Percentiles rank a stretch among this genome's conserved stretches.
Evolutionary conservation across 1,140 invertebrate genomes (phyloP).

Genomic region (Drosophila nannoptera): DNA sequence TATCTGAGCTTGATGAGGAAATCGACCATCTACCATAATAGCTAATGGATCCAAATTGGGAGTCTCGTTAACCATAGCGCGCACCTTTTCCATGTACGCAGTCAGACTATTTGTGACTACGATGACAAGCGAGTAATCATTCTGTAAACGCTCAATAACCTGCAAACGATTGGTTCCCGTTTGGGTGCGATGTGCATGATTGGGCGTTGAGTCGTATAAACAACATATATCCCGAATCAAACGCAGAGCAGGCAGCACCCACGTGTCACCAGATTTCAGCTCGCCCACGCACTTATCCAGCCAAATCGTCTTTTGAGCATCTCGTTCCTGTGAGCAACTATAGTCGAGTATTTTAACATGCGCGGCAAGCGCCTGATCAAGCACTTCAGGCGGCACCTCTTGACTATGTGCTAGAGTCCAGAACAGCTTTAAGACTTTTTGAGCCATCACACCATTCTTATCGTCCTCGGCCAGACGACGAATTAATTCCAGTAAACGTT

Average conservation of each 20-base stretch:
- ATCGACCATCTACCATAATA: constrained; percentile 92
- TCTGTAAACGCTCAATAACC: constrained; percentile 95
- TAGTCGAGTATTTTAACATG: constrained; percentile 99
- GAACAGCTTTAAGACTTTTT: constrained; percentile 97
- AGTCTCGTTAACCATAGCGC: constrained; percentile 85
- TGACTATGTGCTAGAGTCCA: constrained; percentile 98
- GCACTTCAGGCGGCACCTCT: constrained; percentile 97
- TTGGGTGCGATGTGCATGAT: constrained; percentile 84
- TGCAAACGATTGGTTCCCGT: constrained; percentile 85
- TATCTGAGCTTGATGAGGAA: constrained; percentile 95
- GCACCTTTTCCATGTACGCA: constrained; percentile 93
- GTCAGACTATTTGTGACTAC: constrained; percentile 96
- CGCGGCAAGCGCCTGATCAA: constrained; percentile 96
- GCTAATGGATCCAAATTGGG: constrained; percentile 88
- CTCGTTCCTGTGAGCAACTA: constrained; percentile 96
- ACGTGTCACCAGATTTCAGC: constrained; percentile 89
- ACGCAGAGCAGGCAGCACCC: constrained; percentile 96
- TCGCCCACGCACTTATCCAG: constrained; percentile 97
- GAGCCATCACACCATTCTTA: constrained; percentile 99
- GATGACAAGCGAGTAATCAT: constrained; percentile 94
- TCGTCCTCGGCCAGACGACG: constrained; percentile 97
- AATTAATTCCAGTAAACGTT: constrained; percentile 97
- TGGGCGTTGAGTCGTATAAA: constrained; percentile 90
- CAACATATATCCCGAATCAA: constrained; percentile 97
- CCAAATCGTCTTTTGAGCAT: constrained; percentile 97